phyloP scores from a whole-genome alignment of 2,797 vertebrate species.

The Galagoides demidoff region DNA sequence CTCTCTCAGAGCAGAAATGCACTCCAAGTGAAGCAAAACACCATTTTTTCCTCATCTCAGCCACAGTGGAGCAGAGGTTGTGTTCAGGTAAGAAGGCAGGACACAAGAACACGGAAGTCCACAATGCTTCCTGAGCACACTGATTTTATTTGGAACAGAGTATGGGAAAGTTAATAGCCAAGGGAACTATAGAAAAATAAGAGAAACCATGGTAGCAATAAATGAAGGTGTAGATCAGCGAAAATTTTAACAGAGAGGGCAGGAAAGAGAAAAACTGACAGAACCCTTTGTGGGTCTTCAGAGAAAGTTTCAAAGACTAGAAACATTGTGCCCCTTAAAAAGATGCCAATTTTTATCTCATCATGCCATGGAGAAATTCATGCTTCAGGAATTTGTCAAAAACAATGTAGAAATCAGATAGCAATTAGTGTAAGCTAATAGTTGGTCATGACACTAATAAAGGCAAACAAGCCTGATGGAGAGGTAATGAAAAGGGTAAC shows the following conservation, averaged over 20 bases:
- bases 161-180: not conserved
- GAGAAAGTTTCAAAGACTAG: not conserved
- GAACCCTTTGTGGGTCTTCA: not conserved
- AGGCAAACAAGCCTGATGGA: not conserved
- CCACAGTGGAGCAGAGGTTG: not conserved
- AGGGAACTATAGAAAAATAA: not conserved
- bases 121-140: not conserved
- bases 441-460: not conserved
- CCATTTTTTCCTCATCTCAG: not conserved
- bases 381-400: not conserved
- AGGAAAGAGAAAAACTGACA: not conserved
- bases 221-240: not conserved
- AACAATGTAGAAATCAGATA: constrained; percentile 11
- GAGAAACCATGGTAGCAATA: not conserved
- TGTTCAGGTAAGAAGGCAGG: not conserved
- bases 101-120: not conserved
- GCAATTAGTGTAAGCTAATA: constrained; percentile 10
- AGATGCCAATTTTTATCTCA: not conserved
- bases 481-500: not conserved
- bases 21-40: not conserved
- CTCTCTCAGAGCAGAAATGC: not conserved
- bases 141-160: not conserved
- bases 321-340: not conserved
- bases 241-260: not conserved
- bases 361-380: not conserved